These are phyloP conservation scores for Ceyx cyanopectus DNA, from an alignment of 2,113 vertebrate species.

Conservation along the genomic window DNA sequence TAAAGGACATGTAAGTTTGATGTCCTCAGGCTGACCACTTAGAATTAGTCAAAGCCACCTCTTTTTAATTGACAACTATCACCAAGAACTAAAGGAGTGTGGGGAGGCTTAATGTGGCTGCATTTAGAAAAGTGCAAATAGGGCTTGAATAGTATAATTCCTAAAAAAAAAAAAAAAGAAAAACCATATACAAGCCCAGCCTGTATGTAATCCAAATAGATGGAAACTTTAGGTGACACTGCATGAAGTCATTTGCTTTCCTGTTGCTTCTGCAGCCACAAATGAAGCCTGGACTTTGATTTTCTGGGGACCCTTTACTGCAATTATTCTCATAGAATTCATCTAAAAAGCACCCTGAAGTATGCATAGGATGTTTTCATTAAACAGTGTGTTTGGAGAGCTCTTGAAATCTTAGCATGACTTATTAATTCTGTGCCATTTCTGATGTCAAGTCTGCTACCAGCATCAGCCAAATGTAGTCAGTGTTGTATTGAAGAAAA, in stretches of 20 bases:
- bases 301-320: background rate
- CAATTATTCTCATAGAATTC: background rate
- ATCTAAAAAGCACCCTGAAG: background rate
- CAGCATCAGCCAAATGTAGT: background rate
- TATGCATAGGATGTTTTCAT: background rate
- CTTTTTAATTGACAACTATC: background rate
- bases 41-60: background rate
- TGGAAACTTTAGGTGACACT: background rate
- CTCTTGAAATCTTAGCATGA: background rate
- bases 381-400: background rate
- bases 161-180: background rate
- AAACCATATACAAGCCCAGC: background rate
- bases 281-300: background rate
- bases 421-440: background rate
- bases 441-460: background rate
- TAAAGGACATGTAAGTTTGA: background rate
- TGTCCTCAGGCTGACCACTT: background rate
- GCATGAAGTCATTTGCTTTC: background rate
- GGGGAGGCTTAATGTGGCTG: background rate
- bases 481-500: background rate
- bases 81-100: background rate
- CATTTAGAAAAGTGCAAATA: background rate
- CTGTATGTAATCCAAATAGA: background rate
- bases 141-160: background rate
- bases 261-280: background rate